phyloP scores from a whole-genome alignment of 2,888 invertebrate species.

The Diaphora mendica region DNA sequence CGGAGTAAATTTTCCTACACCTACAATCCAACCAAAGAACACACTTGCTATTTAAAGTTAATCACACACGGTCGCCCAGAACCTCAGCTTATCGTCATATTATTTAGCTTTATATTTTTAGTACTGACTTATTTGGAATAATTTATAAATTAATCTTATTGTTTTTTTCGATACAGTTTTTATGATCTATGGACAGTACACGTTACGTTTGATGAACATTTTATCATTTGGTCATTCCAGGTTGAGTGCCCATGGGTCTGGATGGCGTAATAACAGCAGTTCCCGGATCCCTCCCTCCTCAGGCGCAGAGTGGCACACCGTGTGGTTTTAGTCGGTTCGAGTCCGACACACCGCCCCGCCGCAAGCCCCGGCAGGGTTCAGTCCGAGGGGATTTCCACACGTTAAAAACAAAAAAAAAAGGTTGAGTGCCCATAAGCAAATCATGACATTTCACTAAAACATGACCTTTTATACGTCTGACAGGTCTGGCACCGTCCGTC shows the following conservation, averaged over 20 bases:
- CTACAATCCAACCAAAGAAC: neutral
- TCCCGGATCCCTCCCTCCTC: too few relatives aligned
- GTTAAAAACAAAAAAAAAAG: too few relatives aligned
- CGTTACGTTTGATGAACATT: neutral
- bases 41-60: neutral
- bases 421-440: neutral
- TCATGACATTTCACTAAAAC: conserved; percentile 1
- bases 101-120: neutral
- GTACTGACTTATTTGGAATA: neutral
- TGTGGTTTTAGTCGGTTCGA: too few relatives aligned
- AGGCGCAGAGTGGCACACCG: too few relatives aligned
- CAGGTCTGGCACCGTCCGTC: conserved; percentile 1
- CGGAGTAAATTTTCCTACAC: neutral
- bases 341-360: too few relatives aligned
- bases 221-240: neutral
- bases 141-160: neutral
- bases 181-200: neutral
- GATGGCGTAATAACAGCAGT: too few relatives aligned
- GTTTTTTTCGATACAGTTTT: neutral
- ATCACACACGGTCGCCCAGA: neutral
- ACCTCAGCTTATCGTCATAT: neutral
- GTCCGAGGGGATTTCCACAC: too few relatives aligned
- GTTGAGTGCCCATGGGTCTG: neutral
- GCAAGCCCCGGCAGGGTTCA: too few relatives aligned
- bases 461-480: neutral